Conservation (phyloP, 2,888 invertebrate genomes). For the Coelinius sp. region DNA sequence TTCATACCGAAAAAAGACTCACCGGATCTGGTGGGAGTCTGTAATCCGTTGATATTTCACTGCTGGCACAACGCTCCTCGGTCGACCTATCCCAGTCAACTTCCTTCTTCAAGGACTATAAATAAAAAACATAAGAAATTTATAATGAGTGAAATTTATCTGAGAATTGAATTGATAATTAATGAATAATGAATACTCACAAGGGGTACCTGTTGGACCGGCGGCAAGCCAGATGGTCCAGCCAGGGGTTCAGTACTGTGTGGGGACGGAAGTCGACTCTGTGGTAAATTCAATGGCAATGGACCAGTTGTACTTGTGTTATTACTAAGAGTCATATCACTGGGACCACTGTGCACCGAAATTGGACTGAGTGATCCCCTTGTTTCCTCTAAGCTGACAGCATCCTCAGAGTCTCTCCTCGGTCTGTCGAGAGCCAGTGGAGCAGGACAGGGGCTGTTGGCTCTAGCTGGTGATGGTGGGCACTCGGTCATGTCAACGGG, state of each 20-base stretch:
- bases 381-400: constrained; percentile 64
- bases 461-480: constrained; percentile 47
- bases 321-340: constrained; percentile 74
- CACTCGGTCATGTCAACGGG: constrained; percentile 61
- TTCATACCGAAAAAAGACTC: constrained; percentile 69
- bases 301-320: constrained; percentile 70
- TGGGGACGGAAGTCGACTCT: constrained; percentile 75
- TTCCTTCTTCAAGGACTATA: constrained; percentile 91
- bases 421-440: constrained; percentile 66
- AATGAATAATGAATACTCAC: constrained; percentile 73
- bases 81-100: constrained; percentile 84
- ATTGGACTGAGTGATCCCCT: constrained; percentile 68
- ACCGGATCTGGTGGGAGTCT: constrained; percentile 88
- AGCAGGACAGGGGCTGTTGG: constrained; percentile 69
- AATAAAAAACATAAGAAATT: constrained; percentile 63
- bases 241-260: constrained; percentile 80
- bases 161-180: constrained; percentile 32
- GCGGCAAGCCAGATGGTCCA: constrained; percentile 88
- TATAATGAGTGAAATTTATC: no score
- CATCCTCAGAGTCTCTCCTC: constrained; percentile 66
- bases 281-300: constrained; percentile 63
- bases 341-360: constrained; percentile 72
- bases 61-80: constrained; percentile 84
- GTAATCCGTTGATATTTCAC: constrained; percentile 84
- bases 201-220: constrained; percentile 91